phyloP scores from a whole-genome alignment of 1,140 invertebrate genomes.

The Lanistes nyassanus region DNA sequence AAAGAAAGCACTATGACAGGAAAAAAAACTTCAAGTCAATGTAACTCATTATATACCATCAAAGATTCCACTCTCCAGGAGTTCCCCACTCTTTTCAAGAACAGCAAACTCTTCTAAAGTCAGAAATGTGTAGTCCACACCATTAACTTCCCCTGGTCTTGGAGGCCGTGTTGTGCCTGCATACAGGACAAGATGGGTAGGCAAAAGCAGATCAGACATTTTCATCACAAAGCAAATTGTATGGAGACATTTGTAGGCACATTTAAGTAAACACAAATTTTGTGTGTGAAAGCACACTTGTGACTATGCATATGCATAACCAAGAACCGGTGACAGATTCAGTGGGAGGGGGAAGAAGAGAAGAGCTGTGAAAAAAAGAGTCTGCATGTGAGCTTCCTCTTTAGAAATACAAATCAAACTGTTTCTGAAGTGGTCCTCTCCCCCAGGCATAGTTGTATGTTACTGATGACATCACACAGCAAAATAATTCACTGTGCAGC shows the following conservation, averaged over 20 bases:
- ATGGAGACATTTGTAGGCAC: background rate
- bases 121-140: constrained; percentile 77
- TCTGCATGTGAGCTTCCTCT: too few relatives aligned
- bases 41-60: constrained; percentile 68
- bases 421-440: too few relatives aligned
- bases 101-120: constrained; percentile 73
- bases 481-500: too few relatives aligned
- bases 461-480: too few relatives aligned
- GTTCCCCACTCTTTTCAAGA: constrained; percentile 73
- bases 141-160: constrained; percentile 74
- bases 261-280: background rate
- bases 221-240: background rate
- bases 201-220: background rate
- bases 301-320: background rate
- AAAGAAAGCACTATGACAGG: background rate
- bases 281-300: constrained; percentile 1
- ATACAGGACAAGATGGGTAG: background rate
- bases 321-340: background rate
- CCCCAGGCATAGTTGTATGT: too few relatives aligned
- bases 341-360: background rate
- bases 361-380: too few relatives aligned
- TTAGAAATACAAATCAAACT: too few relatives aligned
- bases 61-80: constrained; percentile 77
- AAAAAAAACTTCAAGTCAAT: constrained; percentile 4
- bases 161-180: constrained; percentile 73